Base-by-base conservation (phyloP, 2,113 vertebrate species). In the Leptodactylus fuscus region DNA sequence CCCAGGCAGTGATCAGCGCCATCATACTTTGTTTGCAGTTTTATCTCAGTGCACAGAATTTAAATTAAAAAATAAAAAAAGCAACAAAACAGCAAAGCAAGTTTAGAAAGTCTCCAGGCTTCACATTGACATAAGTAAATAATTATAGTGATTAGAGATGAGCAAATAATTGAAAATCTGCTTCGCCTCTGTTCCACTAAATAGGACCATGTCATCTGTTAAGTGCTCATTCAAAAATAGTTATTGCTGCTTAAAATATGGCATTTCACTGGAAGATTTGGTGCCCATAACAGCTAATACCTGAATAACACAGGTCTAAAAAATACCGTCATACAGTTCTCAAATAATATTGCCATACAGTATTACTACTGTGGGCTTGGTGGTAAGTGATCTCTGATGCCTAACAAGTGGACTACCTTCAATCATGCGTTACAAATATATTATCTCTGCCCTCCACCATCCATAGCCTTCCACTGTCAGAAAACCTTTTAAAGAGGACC, bases 21-120 rank as follows among this genome's bases (percentile, higher is more conserved):
- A 53, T 55, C 55, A 53, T 55, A 55, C 74, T 51, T 77, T 77
- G 74, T 77, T 77, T 78, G 46, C 29, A 49, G 15, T 78, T 78
- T 53, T 53, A 36, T 53, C 18, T 78, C 27, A 77, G 8, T 34
- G 49, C 16, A 36, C 32, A 78, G 32, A 53, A 78, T 55, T 11
- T 10, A 34, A 22, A 51, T 22, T 11, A 34, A 34, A 20, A 71
- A n/a, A n/a, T n/a, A 46, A 34, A 69, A 69, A 22, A 22, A 10
- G 0, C 16, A 20, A 20, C 36, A 69, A 36, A 77, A 22, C 10
- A 24, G 22, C 24, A 1, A 44, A 46, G 38, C 70, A 46, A 73
- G 38, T 73, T 16, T 73, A 73, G 27, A 71, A 46, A 44, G 38
- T 24, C 36, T 73, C 38, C 70, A 73, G 38, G 36, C 38, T 73